Conservation (phyloP, 2,113 vertebrate genomes). For the Acinonyx jubatus region DNA sequence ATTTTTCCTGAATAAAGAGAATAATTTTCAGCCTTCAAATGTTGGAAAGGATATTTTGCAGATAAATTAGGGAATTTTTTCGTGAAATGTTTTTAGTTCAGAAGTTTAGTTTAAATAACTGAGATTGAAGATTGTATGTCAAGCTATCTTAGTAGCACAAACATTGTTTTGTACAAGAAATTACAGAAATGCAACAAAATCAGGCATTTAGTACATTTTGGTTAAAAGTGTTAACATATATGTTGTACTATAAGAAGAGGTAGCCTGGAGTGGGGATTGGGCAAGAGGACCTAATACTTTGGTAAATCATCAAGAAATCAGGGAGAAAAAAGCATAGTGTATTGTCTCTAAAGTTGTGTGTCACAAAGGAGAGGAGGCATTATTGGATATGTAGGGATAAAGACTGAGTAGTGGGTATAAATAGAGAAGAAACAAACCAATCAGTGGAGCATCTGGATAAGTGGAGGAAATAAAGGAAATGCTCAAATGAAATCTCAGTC, state of each 20-base stretch:
- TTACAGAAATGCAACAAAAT: not conserved
- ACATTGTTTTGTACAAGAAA: not conserved
- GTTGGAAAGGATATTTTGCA: not conserved
- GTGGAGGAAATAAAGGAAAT: not conserved
- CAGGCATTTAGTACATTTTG: not conserved
- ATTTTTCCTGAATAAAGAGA: not conserved
- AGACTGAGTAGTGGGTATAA: not conserved
- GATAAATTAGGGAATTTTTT: not conserved
- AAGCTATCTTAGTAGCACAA: not conserved
- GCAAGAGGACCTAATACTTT: not conserved
- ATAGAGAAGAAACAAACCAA: not conserved
- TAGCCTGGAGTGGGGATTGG: fast-evolving
- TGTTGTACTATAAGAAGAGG: not conserved
- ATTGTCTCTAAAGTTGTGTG: not conserved
- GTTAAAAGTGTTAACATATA: not conserved
- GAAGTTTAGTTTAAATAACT: not conserved
- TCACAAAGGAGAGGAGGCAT: not conserved
- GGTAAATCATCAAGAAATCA: not conserved
- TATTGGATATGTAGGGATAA: not conserved
- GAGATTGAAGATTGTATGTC: not conserved
- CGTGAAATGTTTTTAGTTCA: not conserved
- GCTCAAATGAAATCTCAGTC: not conserved
- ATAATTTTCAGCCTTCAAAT: not conserved
- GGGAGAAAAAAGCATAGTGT: not conserved
- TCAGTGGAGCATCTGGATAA: not conserved